These are phyloP conservation scores for Diorhabda sublineata DNA, from an alignment of 1,140 invertebrate genomes.

Conservation along the genomic window DNA sequence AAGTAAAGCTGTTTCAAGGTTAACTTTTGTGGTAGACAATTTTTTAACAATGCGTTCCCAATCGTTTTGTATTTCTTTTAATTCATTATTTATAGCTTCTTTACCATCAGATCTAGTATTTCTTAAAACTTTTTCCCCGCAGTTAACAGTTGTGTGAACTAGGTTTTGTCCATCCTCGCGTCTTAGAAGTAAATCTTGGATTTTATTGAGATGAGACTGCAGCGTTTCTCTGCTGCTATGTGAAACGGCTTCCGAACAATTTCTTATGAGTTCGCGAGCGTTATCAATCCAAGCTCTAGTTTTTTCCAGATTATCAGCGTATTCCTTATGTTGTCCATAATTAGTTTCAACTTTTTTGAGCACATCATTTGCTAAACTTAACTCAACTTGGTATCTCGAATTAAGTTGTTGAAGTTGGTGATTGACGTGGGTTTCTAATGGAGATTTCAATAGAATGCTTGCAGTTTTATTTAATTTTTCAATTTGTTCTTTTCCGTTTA, in stretches of 20 bases:
- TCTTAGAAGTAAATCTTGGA: conserved; percentile 75
- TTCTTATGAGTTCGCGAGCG: conserved; percentile 76
- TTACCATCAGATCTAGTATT: conserved; percentile 85
- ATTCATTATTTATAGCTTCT: conserved; percentile 79
- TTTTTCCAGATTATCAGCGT: conserved; percentile 72
- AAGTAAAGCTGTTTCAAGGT: conserved; percentile 83
- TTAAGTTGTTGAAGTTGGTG: conserved; percentile 88
- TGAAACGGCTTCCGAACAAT: conserved; percentile 72
- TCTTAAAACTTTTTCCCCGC: conserved; percentile 85
- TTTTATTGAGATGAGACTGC: conserved; percentile 74
- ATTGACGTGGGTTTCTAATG: conserved; percentile 85
- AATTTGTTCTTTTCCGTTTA: conserved; percentile 78
- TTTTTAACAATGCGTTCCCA: conserved; percentile 91
- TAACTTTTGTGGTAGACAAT: conserved; percentile 87
- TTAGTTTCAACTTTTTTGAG: conserved; percentile 90
- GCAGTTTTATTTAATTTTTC: conserved; percentile 79
- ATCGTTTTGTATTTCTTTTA: conserved; percentile 87
- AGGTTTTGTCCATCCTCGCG: conserved; percentile 89
- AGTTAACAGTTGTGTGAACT: conserved; percentile 85
- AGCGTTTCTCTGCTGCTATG: conserved; percentile 79
- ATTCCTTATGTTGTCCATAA: conserved; percentile 81
- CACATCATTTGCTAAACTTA: conserved; percentile 89
- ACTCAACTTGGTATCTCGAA: conserved; percentile 84
- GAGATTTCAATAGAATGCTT: conserved; percentile 70
- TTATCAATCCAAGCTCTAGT: conserved; percentile 86